phyloP scores from a whole-genome alignment of 2,888 invertebrate species.

The Diaperis boleti region DNA sequence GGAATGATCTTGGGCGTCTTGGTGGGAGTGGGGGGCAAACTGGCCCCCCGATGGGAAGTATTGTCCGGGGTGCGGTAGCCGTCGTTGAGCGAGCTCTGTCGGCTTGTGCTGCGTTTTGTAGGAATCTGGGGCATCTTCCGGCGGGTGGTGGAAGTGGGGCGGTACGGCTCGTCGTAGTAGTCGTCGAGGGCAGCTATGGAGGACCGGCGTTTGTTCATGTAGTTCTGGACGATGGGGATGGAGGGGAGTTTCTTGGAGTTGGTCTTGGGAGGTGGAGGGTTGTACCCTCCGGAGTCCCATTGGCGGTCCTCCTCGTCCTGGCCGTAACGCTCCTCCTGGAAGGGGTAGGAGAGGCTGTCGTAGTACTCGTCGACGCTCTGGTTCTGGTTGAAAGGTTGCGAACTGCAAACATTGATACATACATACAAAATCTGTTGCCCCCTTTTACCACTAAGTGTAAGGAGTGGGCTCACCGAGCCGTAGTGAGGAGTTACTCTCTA shows the following conservation, averaged over 20 bases:
- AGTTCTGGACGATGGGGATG: slow-evolving; percentile 67
- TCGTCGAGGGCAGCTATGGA: slow-evolving; percentile 55
- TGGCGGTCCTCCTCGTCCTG: slow-evolving; percentile 78
- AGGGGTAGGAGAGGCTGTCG: slow-evolving; percentile 74
- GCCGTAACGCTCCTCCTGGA: slow-evolving; percentile 72
- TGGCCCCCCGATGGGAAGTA: slow-evolving; percentile 62
- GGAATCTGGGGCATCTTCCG: slow-evolving; percentile 65
- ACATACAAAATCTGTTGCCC: too few species aligned
- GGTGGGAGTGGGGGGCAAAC: slow-evolving; percentile 65
- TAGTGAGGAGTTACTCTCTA: too few species aligned
- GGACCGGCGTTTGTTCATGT: slow-evolving; percentile 68
- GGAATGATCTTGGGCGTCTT: slow-evolving; percentile 62
- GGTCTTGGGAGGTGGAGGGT: slow-evolving; percentile 57
- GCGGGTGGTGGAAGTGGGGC: slow-evolving; percentile 59
- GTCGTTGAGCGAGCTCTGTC: slow-evolving; percentile 63
- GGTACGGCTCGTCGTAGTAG: slow-evolving; percentile 48
- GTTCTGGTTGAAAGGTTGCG: slow-evolving; percentile 52
- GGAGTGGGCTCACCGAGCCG: too few species aligned
- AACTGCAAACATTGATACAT: too few species aligned
- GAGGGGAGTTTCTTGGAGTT: slow-evolving; percentile 66
- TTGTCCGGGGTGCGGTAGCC: slow-evolving; percentile 60
- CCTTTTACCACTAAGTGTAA: too few species aligned
- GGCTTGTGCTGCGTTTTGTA: slow-evolving; percentile 59
- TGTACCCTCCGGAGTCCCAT: slow-evolving; percentile 79
- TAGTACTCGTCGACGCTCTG: slow-evolving; percentile 76